Percentiles rank a stretch among this genome's conserved stretches.
Conservation (phyloP, 2,797 vertebrate genomes). For the Garrulus glandarius region DNA sequence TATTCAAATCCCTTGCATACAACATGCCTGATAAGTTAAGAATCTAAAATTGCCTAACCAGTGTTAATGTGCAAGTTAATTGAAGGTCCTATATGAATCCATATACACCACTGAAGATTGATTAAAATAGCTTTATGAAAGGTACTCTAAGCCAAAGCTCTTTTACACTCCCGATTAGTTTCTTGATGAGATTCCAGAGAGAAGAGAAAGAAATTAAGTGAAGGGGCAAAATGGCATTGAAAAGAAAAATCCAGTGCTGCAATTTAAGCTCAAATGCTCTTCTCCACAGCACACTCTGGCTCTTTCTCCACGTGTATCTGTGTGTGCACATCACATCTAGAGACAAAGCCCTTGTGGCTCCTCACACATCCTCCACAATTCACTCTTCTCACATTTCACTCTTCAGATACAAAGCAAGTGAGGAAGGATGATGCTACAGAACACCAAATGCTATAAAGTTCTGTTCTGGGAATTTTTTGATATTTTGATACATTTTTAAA, state of each 20-base stretch:
- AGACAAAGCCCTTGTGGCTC: not conserved
- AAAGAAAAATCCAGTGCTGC: not conserved
- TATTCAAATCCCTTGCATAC: not conserved
- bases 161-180: not conserved
- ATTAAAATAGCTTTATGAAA: constrained; percentile 38
- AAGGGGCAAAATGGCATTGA: not conserved
- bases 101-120: constrained; percentile 28
- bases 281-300: not conserved
- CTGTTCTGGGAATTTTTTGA: not conserved
- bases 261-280: not conserved
- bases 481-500: not conserved
- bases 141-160: not conserved
- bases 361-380: not conserved
- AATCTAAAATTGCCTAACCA: constrained; percentile 29
- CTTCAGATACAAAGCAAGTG: not conserved
- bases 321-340: not conserved
- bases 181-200: constrained; percentile 46
- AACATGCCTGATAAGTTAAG: constrained; percentile 31
- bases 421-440: not conserved
- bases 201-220: constrained; percentile 41
- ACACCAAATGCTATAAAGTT: not conserved
- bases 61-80: constrained; percentile 44
- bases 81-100: constrained; percentile 36
- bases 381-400: not conserved
- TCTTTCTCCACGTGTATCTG: not conserved